Evolutionary conservation across 2,113 vertebrate genomes (phyloP), one percentile per base, ranked within the genome.

Genomic region (Clarias magur): DNA sequence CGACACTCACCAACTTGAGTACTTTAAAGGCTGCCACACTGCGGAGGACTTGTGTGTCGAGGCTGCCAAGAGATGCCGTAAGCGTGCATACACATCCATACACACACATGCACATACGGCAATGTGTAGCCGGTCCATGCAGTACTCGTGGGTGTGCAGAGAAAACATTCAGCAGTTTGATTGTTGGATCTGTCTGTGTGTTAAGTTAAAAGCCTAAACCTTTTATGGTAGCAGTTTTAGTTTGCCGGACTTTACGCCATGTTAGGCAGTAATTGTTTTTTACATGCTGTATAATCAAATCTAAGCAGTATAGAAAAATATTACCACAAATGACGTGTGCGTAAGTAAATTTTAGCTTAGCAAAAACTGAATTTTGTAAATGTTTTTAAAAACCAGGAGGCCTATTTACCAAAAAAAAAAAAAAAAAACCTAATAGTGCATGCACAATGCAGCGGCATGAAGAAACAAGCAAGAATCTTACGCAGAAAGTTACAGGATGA

Each of bases 21-120:
- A 95, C 87, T 91, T 91, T 38, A 94, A 92, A 0, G 97, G 96
- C 17, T 94, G 95, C 90, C 96, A 95, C 85, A 97, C 96, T 0
- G 96, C 96, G 0, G 97, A 99, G 92, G 95, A 97, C 2, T 93
- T 99, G 80, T 98, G 98, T 86, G 95, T 96, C 8, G 92, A 94
- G 79, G 97, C 97, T 0, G 98, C 98, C 23, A 96, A 96, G 92
- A 94, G 92, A 86, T 98, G 97, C 92, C 91, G 98, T 99, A 94
- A 97, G 97, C 96, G 59, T 30, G 56, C 23, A 2, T 11, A 53
- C 3, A 16, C n/a, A n/a, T 12, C 27, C 48, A 60, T 34, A 34
- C 72, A 23, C 17, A 75, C 34, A 27, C n/a, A 82, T 16, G 21
- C 72, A 78, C 65, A 83, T 25, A 17, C 17, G 67, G 42, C 73